Evolutionary conservation across 1,140 invertebrate species (phyloP), one percentile per base, ranked within the genome.

Genomic region (Achatina immaculata): DNA sequence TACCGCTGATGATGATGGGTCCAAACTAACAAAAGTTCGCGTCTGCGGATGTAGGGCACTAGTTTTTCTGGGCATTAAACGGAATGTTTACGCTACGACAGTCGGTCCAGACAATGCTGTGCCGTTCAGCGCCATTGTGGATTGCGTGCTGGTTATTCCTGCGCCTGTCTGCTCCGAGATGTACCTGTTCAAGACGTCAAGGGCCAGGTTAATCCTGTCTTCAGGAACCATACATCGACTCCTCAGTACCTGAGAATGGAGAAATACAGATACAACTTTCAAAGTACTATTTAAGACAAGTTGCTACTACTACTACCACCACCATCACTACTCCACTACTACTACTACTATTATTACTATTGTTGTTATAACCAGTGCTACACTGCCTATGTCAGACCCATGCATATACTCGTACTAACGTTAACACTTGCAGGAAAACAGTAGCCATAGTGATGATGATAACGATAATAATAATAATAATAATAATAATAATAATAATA

Each of bases 151-250:
- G 51, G 24, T 55, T 21, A 31, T 4, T 3, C n/a, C 7, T 34
- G 31, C 14, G 2, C 38, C 69, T 24, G 75, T 45, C 36, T 65
- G 58, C 34, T 55, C 0, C 11, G 38, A n/a, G 42, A 78, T 65
- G 42, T 78, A 78, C 38, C 42, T 36, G 21, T 38, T 65, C 2
- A 78, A 58, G 1, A 78, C 38, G 3, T 9, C 38, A n/a, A n/a
- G 65, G 36, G 75, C 75, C 38, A 38, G 75, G 1, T 2, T 36
- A 55, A 78, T 16, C 9, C 31, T 36, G 58, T 65, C 62, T 28
- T 62, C 75, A 11, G 75, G 55, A 34, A 78, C 66, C 62, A 66
- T 55, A 28, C 75, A 78, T 21, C 75, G 31, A 38, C 75, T 78
- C 14, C 55, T 28, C 42, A 78, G 16, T 2, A 66, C 62, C 75